phyloP scores from a whole-genome alignment of 2,113 vertebrate genomes.

The Neolamprologus devosi region DNA sequence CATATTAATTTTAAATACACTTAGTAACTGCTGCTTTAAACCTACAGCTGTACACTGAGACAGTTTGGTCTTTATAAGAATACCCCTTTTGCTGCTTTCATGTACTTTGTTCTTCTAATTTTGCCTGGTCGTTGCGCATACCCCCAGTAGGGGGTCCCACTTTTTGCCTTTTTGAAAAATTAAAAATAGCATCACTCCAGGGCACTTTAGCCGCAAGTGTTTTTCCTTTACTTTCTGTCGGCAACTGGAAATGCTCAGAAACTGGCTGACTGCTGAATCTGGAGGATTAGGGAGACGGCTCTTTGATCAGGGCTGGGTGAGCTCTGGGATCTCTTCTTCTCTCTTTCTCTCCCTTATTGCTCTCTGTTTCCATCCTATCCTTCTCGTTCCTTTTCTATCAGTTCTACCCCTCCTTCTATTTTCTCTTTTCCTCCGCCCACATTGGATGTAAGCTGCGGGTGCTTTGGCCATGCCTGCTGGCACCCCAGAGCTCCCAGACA shows the following conservation, averaged over 20 bases:
- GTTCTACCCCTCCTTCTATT: not conserved
- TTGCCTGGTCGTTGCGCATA: constrained; percentile 29
- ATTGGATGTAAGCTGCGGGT: not conserved
- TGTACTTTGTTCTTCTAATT: constrained; percentile 55
- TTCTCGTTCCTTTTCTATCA: constrained; percentile 4
- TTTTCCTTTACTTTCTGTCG: constrained; percentile 49
- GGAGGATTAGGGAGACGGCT: constrained; percentile 68
- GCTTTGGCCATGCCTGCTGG: constrained; percentile 13
- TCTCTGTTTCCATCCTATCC: not conserved
- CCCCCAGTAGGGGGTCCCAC: constrained; percentile 51
- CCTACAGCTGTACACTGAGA: not conserved
- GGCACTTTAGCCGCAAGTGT: constrained; percentile 69
- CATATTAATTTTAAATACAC: not conserved
- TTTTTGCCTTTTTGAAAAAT: constrained; percentile 54
- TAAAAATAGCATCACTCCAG: constrained; percentile 74
- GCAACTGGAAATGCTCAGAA: constrained; percentile 63
- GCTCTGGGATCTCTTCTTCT: constrained; percentile 50
- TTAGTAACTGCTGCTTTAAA: not conserved
- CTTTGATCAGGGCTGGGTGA: constrained; percentile 70
- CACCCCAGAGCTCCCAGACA: constrained; percentile 56
- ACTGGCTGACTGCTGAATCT: constrained; percentile 69
- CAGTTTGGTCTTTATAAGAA: constrained; percentile 13
- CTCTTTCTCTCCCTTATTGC: constrained; percentile 22
- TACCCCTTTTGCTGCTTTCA: constrained; percentile 21
- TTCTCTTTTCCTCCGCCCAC: not conserved